A percentile compares a stretch with the other conserved stretches of the same genome.
Evolutionary conservation across 2,888 invertebrate species (phyloP).

Genomic region (Sericinus montela): DNA sequence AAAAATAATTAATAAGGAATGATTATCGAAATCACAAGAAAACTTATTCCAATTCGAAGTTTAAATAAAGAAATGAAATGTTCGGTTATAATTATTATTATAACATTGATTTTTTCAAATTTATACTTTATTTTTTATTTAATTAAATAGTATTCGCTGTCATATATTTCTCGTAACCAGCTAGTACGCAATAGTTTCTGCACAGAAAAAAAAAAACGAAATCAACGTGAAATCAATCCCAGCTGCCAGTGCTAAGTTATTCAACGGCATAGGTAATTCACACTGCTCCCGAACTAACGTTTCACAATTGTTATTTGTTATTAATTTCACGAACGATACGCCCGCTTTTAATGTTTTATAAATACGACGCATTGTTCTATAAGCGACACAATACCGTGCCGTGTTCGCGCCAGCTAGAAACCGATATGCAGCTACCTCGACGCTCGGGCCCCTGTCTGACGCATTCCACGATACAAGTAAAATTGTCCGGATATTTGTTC

Average conservation of each 20-base stretch:
- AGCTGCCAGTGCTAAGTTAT: slow-evolving; percentile 36
- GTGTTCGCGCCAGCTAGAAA: slow-evolving; percentile 61
- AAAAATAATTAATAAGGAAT: no score
- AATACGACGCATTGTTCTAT: slow-evolving; percentile 77
- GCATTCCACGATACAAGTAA: slow-evolving; percentile 37
- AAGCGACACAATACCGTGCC: slow-evolving; percentile 72
- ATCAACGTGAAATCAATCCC: slow-evolving; percentile 4
- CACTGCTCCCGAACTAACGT: slow-evolving; percentile 73
- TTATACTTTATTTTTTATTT: no score
- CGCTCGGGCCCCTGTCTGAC: slow-evolving; percentile 45
- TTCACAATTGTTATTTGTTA: slow-evolving; percentile 79
- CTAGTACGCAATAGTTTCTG: no score
- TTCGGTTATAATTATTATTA: no score
- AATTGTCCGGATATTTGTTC: slow-evolving; percentile 14
- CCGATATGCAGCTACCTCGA: slow-evolving; percentile 56
- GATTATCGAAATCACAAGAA: no score
- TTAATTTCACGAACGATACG: slow-evolving; percentile 79
- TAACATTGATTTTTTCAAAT: no score
- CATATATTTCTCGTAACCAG: no score
- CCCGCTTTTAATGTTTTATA: slow-evolving; percentile 78
- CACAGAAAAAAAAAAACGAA: no score
- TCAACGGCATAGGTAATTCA: slow-evolving; percentile 69
- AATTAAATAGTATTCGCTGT: no score
- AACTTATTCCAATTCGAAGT: no score
- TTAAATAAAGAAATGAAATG: no score